Percentiles rank a stretch among this genome's conserved stretches.
Evolutionary conservation across 2,888 invertebrate genomes (phyloP).

Genomic region (Cyaniris semiargus): DNA sequence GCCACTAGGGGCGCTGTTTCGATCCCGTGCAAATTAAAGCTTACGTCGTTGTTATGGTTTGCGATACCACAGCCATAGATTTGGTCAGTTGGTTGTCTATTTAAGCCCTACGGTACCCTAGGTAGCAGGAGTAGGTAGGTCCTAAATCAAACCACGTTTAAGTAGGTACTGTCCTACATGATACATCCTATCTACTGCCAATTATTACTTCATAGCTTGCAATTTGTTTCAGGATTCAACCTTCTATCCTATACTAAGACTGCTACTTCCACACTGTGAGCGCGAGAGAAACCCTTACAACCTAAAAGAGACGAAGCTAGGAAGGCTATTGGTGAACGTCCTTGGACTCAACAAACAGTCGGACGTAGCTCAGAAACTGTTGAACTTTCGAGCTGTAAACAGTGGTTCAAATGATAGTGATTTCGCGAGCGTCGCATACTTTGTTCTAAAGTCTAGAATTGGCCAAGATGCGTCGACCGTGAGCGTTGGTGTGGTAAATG

Average conservation of each 20-base stretch:
- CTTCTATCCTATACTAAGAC: conserved; percentile 87
- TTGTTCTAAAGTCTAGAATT: conserved; percentile 82
- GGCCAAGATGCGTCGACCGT: conserved; percentile 66
- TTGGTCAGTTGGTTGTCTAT: no score
- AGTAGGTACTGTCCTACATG: not conserved
- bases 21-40: no score
- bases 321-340: conserved; percentile 86
- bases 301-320: conserved; percentile 88
- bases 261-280: conserved; percentile 89
- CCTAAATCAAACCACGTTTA: no score
- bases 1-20: not conserved
- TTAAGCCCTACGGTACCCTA: no score
- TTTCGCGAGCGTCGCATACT: conserved; percentile 90
- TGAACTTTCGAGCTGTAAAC: conserved; percentile 71
- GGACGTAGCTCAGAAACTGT: conserved; percentile 63
- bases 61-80: not conserved
- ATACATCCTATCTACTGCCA: not conserved
- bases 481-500: conserved; percentile 86
- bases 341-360: conserved; percentile 86
- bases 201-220: not conserved
- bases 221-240: conserved; percentile 72
- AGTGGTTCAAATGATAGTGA: conserved; percentile 81
- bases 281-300: conserved; percentile 90
- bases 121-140: no score
- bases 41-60: not conserved